These are phyloP conservation scores for Setophaga coronata DNA, from an alignment of 2,113 vertebrate species.

Conservation along the genomic window DNA sequence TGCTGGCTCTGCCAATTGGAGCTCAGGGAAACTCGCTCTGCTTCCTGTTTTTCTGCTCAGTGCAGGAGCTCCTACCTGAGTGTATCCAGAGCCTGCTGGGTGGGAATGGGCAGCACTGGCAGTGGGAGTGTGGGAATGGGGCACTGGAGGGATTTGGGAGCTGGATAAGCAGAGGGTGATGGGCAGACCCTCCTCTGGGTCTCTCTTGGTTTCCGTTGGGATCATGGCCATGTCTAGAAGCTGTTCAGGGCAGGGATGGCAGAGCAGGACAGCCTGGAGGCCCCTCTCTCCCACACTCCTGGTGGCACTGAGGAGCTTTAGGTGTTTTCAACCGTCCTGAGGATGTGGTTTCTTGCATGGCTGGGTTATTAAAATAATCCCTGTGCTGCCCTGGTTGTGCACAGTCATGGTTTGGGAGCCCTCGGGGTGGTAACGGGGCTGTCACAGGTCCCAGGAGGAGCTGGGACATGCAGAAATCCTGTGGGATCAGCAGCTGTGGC, in stretches of 20 bases:
- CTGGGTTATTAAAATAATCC: background rate
- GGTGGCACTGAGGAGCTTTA: background rate
- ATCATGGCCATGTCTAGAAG: rapidly evolving
- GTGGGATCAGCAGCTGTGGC: background rate
- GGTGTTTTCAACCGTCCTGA: background rate
- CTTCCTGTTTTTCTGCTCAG: background rate
- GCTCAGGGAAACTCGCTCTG: background rate
- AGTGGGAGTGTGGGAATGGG: background rate
- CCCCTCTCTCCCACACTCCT: background rate
- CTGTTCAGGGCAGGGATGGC: background rate
- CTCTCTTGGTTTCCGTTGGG: background rate
- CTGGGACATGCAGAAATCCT: background rate
- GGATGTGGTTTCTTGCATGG: background rate
- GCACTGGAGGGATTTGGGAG: background rate
- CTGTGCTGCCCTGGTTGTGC: background rate
- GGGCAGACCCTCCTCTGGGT: background rate
- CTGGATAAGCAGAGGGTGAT: background rate
- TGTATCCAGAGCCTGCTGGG: background rate
- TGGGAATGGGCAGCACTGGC: background rate
- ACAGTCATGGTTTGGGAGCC: background rate
- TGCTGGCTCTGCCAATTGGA: background rate
- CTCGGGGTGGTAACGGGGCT: rapidly evolving
- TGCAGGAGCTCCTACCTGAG: background rate
- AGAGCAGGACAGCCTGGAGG: background rate
- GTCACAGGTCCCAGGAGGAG: rapidly evolving